A percentile compares a stretch with the other conserved stretches of the same genome.
phyloP scores from a whole-genome alignment of 1,140 invertebrate species.

The Pseudomyrmex dendroicus region DNA sequence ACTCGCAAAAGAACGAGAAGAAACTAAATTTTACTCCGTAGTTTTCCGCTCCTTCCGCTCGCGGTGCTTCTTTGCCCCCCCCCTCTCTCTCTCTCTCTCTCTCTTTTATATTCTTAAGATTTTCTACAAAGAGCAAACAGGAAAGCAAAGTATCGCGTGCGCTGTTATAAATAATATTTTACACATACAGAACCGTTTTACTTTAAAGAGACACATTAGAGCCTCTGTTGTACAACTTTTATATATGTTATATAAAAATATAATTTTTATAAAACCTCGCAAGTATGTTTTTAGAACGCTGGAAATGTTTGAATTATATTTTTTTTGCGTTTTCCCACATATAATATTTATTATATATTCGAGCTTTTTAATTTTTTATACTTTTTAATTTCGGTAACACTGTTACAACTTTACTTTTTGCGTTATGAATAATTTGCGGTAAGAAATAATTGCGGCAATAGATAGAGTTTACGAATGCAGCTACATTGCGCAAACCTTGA shows the following conservation, averaged over 20 bases:
- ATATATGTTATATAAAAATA: not conserved
- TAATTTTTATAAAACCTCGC: not conserved
- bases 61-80: not conserved
- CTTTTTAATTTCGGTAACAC: not conserved
- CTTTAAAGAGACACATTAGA: not conserved
- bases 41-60: not conserved
- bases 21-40: slow-evolving; percentile 43
- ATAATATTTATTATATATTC: not conserved
- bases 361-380: not conserved
- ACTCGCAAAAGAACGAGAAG: slow-evolving; percentile 33
- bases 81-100: not conserved
- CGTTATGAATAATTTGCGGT: not conserved
- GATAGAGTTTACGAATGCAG: not conserved
- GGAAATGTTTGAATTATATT: not conserved
- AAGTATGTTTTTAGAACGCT: not conserved
- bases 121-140: slow-evolving; percentile 36
- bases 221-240: too few relatives aligned
- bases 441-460: slow-evolving; percentile 42
- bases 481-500: slow-evolving; percentile 20
- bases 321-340: not conserved
- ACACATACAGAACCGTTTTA: not conserved
- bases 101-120: slow-evolving; percentile 28
- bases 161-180: slow-evolving; percentile 33
- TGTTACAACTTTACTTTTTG: not conserved
- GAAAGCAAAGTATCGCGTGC: not conserved